phyloP scores from a whole-genome alignment of 2,797 vertebrate genomes.

The Anomalospiza imberbis region DNA sequence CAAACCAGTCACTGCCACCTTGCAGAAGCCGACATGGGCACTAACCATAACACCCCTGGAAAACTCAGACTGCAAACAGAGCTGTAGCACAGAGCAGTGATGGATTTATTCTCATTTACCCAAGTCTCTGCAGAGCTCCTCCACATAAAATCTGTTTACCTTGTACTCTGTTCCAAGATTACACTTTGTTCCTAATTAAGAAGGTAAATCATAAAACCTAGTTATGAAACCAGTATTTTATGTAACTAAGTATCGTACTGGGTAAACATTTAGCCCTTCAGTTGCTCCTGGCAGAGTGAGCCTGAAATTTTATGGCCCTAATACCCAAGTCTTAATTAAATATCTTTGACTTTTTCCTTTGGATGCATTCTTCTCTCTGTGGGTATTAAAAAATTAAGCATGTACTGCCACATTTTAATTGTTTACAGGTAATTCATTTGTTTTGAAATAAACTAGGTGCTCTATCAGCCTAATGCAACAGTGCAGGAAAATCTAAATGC shows the following conservation, averaged over 20 bases:
- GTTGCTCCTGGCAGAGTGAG: neutral
- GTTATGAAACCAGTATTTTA: slow-evolving; percentile 33
- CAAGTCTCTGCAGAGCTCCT: neutral
- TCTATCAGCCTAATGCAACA: neutral
- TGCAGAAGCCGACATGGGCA: neutral
- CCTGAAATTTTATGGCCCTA: slow-evolving; percentile 1
- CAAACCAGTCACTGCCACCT: fast-evolving
- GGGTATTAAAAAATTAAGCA: neutral
- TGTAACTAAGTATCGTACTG: neutral
- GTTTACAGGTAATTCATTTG: neutral
- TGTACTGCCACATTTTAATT: neutral
- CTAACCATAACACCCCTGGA: fast-evolving
- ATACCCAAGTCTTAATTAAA: slow-evolving; percentile 17
- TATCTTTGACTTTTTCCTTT: neutral
- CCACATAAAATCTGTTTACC: neutral
- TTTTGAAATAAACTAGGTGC: neutral
- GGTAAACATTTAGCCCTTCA: neutral
- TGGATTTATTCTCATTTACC: neutral
- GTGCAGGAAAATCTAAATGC: neutral
- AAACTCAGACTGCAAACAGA: neutral
- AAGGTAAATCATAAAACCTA: slow-evolving; percentile 29
- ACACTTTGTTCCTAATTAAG: slow-evolving; percentile 18
- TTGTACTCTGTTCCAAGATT: neutral
- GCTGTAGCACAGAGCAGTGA: neutral
- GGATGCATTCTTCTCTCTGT: neutral